phyloP scores from a whole-genome alignment of 2,113 vertebrate species.

The Dinomys branickii region DNA sequence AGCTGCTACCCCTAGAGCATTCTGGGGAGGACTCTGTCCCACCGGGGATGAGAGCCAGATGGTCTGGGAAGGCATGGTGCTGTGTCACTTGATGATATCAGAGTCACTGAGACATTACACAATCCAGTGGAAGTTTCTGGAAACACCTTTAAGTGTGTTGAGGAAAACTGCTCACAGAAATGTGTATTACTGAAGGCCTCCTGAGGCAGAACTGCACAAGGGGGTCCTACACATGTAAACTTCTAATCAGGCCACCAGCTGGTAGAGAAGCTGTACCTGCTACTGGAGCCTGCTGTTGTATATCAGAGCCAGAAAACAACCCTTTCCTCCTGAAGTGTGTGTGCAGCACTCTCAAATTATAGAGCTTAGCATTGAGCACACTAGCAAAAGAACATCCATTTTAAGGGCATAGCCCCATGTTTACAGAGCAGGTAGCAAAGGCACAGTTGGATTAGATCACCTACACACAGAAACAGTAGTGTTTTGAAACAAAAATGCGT shows the following conservation, averaged over 20 bases:
- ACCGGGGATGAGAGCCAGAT: neutral
- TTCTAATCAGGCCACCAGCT: neutral
- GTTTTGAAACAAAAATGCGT: neutral
- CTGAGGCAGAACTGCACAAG: neutral
- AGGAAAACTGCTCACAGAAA: neutral
- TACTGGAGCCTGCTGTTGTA: no score
- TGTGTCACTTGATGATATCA: neutral
- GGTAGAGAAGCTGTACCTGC: neutral
- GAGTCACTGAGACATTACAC: neutral
- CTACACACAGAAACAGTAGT: neutral
- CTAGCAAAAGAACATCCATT: neutral
- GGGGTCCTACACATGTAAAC: rapidly evolving
- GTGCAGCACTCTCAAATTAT: neutral
- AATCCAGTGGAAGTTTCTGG: neutral
- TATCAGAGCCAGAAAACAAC: neutral
- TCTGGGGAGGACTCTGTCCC: no score
- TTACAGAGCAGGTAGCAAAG: neutral
- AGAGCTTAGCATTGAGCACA: neutral
- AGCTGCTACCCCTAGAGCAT: neutral
- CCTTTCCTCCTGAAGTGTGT: neutral
- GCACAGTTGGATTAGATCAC: neutral
- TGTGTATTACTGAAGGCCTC: neutral
- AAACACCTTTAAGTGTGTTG: neutral
- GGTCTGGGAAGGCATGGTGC: no score
- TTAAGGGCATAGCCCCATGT: neutral